Percentiles rank a stretch among this genome's conserved stretches.
Evolutionary conservation across 2,888 invertebrate species (phyloP).

Genomic region (Caenorhabditis doughertyi): DNA sequence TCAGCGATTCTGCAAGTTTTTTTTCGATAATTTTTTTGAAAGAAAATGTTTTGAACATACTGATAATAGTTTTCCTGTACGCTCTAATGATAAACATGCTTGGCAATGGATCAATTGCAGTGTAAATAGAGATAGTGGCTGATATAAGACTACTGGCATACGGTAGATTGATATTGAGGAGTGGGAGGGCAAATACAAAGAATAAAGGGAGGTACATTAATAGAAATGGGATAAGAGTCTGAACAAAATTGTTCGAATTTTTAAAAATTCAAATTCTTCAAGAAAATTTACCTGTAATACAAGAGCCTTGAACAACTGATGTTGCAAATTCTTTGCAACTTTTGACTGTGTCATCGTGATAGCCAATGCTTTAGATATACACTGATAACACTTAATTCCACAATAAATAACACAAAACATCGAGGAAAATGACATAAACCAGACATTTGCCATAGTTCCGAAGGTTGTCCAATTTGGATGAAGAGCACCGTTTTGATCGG

Average conservation of each 20-base stretch:
- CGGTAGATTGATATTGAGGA: conserved; percentile 16
- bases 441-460: not conserved
- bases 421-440: conserved; percentile 7
- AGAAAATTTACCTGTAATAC: not conserved
- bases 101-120: conserved; percentile 13
- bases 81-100: conserved; percentile 26
- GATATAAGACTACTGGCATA: conserved; percentile 7
- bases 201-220: conserved; percentile 21
- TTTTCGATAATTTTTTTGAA: not conserved
- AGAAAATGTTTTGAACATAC: not conserved
- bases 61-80: conserved; percentile 2
- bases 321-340: conserved; percentile 1
- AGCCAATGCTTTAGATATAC: not conserved
- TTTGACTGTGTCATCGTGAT: not conserved
- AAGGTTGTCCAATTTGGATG: conserved; percentile 11
- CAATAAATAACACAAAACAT: conserved; percentile 14
- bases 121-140: conserved; percentile 11
- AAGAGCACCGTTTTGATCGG: not conserved
- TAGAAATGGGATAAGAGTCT: conserved; percentile 19
- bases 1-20: not conserved
- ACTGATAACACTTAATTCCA: conserved; percentile 11
- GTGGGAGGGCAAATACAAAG: not conserved
- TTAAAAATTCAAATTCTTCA: not conserved
- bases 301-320: conserved; percentile 14
- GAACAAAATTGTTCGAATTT: not conserved